Evolutionary conservation across 2,888 invertebrate species (phyloP), one percentile per base, ranked within the genome.

Genomic region (Lasioglossum morio): DNA sequence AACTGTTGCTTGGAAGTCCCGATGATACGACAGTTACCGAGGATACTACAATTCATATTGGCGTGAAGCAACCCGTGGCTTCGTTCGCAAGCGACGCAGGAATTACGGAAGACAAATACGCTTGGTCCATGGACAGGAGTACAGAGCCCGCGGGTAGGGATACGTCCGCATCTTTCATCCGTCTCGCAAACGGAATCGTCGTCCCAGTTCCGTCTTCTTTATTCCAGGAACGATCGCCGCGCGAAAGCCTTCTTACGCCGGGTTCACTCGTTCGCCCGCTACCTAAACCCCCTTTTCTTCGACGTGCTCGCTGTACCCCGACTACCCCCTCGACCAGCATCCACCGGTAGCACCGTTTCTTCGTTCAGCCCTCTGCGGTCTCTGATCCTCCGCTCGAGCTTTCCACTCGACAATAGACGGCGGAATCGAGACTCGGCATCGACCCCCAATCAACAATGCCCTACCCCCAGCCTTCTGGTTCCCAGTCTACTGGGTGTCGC

Each of bases 361-460:
- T 19, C 75, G 30, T 78, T 76, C 81, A 72, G 43, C 84, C 75
- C 60, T 69, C 37, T 78, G 37, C 77, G 60, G 46, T 82, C 74
- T 78, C 84, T 85, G 76, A 79, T 74, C 82, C 83, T 73, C 78
- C 82, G 86, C 76, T 85, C 84, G 82, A 84, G 85, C 85, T 87
- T 87, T 82, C 84, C 85, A 79, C 90, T 88, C 91, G 88, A 89
- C 90, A 92, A 91, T 91, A 70, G 89, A 86, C 81, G 83, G 74
- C 73, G 82, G 86, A 90, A 88, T 88, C 79, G 86, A 89, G 84
- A 88, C 88, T 88, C 84, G 88, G 88, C 87, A 88, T 90, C 89
- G 87, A 88, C 84, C 87, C 91, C 89, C 92, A 82, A 91, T 92
- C 92, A 89, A 92, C 92, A 89, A 90, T 90, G 89, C 90, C 82